Conservation (phyloP, 2,113 vertebrate species). For the Ictalurus punctatus region DNA sequence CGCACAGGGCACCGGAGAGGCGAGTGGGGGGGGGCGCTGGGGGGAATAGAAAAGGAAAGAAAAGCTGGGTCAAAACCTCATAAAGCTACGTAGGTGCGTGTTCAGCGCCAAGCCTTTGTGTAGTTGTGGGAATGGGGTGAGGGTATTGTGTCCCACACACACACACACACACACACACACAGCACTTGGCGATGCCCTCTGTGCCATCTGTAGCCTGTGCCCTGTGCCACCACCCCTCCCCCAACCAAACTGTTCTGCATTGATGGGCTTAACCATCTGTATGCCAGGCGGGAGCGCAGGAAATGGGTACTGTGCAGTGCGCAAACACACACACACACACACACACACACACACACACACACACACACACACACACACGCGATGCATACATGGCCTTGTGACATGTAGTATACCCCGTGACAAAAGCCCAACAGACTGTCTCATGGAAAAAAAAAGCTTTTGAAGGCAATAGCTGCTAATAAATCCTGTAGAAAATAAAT, state of each 20-base stretch:
- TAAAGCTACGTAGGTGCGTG: constrained; percentile 59
- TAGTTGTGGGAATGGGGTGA: constrained; percentile 40
- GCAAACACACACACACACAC: constrained; percentile 40
- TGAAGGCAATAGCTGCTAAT: constrained; percentile 31
- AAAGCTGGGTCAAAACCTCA: constrained; percentile 13
- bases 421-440: constrained; percentile 35
- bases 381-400: constrained; percentile 28
- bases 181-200: constrained; percentile 77
- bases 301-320: constrained; percentile 53
- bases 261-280: constrained; percentile 81
- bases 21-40: neutral
- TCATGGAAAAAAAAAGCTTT: constrained; percentile 19
- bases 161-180: constrained; percentile 8
- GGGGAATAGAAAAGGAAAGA: neutral
- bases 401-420: constrained; percentile 11
- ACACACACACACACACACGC: constrained; percentile 33
- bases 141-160: constrained; percentile 44
- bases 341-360: constrained; percentile 36
- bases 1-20: constrained; percentile 42
- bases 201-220: constrained; percentile 77
- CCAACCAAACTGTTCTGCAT: constrained; percentile 58
- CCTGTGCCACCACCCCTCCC: constrained; percentile 51
- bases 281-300: constrained; percentile 76
- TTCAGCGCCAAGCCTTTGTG: constrained; percentile 68
- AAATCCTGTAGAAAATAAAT: neutral